These are phyloP conservation scores for Orthosia gracilis DNA, from an alignment of 2,888 invertebrate species.

Conservation along the genomic window DNA sequence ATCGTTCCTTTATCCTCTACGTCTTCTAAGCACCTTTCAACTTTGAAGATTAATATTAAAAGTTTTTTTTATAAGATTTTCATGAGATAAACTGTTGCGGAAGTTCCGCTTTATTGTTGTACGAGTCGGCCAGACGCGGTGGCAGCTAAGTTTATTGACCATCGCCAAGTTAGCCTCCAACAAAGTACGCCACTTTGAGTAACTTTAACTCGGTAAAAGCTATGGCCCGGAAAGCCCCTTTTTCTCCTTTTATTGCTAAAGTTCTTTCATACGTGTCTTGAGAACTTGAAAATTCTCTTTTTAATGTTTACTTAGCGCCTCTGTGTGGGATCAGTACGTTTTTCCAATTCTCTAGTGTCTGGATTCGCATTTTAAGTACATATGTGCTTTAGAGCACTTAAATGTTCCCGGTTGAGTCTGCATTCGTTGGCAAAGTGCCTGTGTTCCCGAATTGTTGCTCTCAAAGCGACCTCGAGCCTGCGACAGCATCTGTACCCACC, in stretches of 20 bases:
- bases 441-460: slow-evolving; percentile 75
- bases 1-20: slow-evolving; percentile 64
- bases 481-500: slow-evolving; percentile 68
- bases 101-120: slow-evolving; percentile 81
- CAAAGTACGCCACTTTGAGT: slow-evolving; percentile 84
- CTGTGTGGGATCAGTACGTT: slow-evolving; percentile 53
- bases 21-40: slow-evolving; percentile 60
- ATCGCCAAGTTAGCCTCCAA: slow-evolving; percentile 82
- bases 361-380: slow-evolving; percentile 69
- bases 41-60: slow-evolving; percentile 75
- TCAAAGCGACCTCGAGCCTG: slow-evolving; percentile 64
- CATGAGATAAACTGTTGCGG: slow-evolving; percentile 78
- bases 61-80: slow-evolving; percentile 75
- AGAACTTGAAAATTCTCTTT: slow-evolving; percentile 79
- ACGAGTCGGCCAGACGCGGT: slow-evolving; percentile 76
- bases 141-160: slow-evolving; percentile 85
- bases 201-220: slow-evolving; percentile 87
- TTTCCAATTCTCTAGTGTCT: slow-evolving; percentile 58
- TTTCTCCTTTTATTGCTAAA: slow-evolving; percentile 88
- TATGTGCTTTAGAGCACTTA: slow-evolving; percentile 69
- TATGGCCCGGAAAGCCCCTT: slow-evolving; percentile 82
- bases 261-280: slow-evolving; percentile 86
- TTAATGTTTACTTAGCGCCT: slow-evolving; percentile 69
- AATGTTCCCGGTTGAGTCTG: slow-evolving; percentile 70
- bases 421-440: slow-evolving; percentile 84